Conservation (phyloP, 2,113 vertebrate genomes). For the Atherinomorus stipes region DNA sequence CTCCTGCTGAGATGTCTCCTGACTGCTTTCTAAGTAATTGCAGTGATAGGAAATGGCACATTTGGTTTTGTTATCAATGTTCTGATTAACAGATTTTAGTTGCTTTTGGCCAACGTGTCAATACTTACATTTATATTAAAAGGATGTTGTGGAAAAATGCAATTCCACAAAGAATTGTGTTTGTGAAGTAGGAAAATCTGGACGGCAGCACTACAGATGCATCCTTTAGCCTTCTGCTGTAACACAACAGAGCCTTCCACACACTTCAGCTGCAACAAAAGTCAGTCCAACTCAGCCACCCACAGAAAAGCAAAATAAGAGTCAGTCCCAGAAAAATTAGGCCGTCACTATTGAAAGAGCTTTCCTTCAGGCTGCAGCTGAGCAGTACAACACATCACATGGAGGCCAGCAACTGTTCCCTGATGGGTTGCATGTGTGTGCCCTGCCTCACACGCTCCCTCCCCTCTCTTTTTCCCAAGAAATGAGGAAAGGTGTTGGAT, state of each 20-base stretch:
- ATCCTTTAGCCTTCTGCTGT: background rate
- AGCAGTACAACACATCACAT: constrained; percentile 31
- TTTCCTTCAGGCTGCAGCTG: constrained; percentile 17
- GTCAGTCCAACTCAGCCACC: background rate
- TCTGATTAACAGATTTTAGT: background rate
- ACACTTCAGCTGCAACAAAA: background rate
- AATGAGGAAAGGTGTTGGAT: constrained; percentile 33
- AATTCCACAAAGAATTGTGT: no score
- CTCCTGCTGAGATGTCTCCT: constrained; percentile 26
- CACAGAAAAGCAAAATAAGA: constrained; percentile 1
- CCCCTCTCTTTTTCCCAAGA: constrained; percentile 20
- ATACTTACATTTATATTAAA: background rate
- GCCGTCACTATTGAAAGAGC: constrained; percentile 14
- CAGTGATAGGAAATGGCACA: background rate
- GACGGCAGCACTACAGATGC: background rate
- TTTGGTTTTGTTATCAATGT: background rate
- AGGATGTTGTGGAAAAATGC: background rate
- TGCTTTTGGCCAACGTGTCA: background rate
- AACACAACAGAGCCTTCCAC: background rate
- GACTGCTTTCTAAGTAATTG: constrained; percentile 5
- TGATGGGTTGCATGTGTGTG: constrained; percentile 48
- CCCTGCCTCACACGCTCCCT: constrained; percentile 2
- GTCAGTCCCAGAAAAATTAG: constrained; percentile 3
- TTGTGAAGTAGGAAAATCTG: background rate
- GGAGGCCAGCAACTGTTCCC: constrained; percentile 48